Evolutionary conservation across 2,797 vertebrate species (phyloP).

Genomic region (Myotis myotis): DNA sequence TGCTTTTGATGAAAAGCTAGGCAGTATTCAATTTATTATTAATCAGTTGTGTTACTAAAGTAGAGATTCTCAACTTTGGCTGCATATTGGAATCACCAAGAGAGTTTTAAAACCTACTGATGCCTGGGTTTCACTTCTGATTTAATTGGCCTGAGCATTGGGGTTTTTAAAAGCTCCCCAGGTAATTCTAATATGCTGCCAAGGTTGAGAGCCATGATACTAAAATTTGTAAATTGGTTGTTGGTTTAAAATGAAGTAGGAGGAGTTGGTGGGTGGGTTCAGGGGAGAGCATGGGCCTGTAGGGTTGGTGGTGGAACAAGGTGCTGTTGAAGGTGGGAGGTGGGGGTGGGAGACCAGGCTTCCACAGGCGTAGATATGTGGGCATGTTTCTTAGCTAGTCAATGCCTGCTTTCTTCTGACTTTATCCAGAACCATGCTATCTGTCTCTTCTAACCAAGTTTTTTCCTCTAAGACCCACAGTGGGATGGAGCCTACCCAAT

Average conservation of each 20-base stretch:
- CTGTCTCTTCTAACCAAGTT: background rate
- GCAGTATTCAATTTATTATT: slow-evolving; percentile 67
- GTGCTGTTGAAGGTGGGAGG: background rate
- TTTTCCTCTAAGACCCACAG: background rate
- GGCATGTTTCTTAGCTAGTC: background rate
- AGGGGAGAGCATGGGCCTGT: background rate
- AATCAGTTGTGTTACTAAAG: slow-evolving; percentile 59
- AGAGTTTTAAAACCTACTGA: slow-evolving; percentile 70
- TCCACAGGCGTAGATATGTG: background rate
- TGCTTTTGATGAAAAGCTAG: slow-evolving; percentile 62
- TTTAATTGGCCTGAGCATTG: slow-evolving; percentile 72
- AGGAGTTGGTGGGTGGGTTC: background rate
- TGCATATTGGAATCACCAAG: slow-evolving; percentile 49
- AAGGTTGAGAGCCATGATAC: slow-evolving; percentile 46
- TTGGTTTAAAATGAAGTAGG: slow-evolving; percentile 46
- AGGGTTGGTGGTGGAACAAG: background rate
- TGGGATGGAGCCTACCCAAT: background rate
- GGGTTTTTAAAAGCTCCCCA: slow-evolving; percentile 68
- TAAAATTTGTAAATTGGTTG: slow-evolving; percentile 51
- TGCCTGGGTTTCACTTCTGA: slow-evolving; percentile 63
- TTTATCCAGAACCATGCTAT: background rate
- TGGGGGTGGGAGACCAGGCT: background rate
- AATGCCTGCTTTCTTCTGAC: background rate
- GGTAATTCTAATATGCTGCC: slow-evolving; percentile 55
- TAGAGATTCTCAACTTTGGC: slow-evolving; percentile 59